phyloP scores from a whole-genome alignment of 1,140 invertebrate genomes.

The Trachymyrmex cornetzi region DNA sequence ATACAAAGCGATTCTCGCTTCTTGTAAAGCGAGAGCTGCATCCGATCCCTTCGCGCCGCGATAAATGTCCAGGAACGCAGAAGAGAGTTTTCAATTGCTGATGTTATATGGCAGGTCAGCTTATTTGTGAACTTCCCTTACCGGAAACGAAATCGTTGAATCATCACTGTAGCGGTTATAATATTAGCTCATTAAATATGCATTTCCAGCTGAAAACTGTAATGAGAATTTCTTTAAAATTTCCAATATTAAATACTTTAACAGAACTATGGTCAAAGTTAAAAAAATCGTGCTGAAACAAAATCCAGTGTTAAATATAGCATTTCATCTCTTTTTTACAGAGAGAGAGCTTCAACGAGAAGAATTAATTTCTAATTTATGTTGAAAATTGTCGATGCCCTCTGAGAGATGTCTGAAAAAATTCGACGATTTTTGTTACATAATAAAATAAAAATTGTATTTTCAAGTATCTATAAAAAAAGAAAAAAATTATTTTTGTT shows the following conservation, averaged over 20 bases:
- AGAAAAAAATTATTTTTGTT: too few species aligned
- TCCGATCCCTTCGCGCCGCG: slow-evolving; percentile 6
- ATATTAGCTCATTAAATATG: background rate
- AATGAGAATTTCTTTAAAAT: background rate
- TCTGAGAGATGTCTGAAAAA: background rate
- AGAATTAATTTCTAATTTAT: slow-evolving; percentile 5
- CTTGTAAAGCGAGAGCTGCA: slow-evolving; percentile 40
- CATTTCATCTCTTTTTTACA: background rate
- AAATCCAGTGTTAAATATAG: background rate
- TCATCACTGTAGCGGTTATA: background rate
- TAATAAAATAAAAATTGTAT: background rate
- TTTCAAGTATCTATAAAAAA: background rate
- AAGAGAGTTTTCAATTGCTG: slow-evolving; percentile 7
- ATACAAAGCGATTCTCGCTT: slow-evolving; percentile 2
- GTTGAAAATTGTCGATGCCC: background rate
- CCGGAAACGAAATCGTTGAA: background rate
- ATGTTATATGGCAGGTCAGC: background rate
- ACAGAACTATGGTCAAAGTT: background rate
- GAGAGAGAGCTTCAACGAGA: background rate
- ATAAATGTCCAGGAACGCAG: slow-evolving; percentile 41
- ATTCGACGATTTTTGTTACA: background rate
- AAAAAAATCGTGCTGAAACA: slow-evolving; percentile 18
- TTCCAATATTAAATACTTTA: background rate
- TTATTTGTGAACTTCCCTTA: background rate
- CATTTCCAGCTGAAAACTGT: background rate